phyloP scores from a whole-genome alignment of 2,888 invertebrate genomes.

The Brachyptera risi region DNA sequence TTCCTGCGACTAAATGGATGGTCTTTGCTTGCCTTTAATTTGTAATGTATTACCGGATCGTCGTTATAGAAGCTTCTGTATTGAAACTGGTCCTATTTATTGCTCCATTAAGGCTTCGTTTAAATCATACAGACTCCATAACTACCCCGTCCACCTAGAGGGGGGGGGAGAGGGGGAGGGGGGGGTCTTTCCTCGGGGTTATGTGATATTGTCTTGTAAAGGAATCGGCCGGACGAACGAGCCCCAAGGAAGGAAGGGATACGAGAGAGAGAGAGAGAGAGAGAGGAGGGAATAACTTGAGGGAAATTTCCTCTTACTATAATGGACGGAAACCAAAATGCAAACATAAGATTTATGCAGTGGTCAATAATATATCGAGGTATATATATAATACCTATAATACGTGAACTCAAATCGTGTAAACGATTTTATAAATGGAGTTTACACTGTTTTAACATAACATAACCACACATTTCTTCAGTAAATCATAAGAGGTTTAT shows the following conservation, averaged over 20 bases:
- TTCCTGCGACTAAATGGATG: slow-evolving; percentile 15
- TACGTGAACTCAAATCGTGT: not conserved
- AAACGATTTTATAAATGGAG: not conserved
- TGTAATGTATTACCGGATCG: slow-evolving; percentile 26
- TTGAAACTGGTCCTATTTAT: slow-evolving; percentile 57
- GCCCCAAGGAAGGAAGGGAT: slow-evolving; percentile 16
- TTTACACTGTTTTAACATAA: not conserved
- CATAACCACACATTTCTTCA: not conserved
- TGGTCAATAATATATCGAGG: slow-evolving; percentile 20
- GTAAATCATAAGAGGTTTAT: slow-evolving; percentile 17
- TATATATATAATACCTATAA: too few species aligned
- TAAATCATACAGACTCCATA: slow-evolving; percentile 48
- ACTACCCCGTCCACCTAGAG: slow-evolving; percentile 8
- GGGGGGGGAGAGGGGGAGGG: not conserved
- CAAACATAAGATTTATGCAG: slow-evolving; percentile 20
- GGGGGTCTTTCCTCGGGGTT: not conserved
- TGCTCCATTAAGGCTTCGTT: slow-evolving; percentile 57
- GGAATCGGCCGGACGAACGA: not conserved
- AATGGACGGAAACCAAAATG: slow-evolving; percentile 30
- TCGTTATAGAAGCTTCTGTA: slow-evolving; percentile 34
- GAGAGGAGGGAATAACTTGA: slow-evolving; percentile 22
- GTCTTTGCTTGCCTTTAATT: slow-evolving; percentile 17
- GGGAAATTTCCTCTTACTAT: slow-evolving; percentile 29
- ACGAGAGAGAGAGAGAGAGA: too few species aligned
- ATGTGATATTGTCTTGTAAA: slow-evolving; percentile 19